Conservation (phyloP, 2,888 invertebrate genomes). For the Patella caerulea region DNA sequence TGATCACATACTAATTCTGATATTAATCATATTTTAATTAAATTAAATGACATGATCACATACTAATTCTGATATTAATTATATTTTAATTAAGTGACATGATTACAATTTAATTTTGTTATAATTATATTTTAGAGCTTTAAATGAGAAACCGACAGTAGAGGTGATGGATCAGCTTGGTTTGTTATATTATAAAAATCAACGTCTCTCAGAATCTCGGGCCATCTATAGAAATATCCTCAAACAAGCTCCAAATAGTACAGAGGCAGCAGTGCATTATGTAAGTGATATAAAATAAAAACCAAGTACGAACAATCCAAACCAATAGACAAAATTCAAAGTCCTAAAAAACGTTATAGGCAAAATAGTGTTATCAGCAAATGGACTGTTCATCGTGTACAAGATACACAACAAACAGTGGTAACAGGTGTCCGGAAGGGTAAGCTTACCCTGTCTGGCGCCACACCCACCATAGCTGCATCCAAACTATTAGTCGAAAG, state of each 20-base stretch:
- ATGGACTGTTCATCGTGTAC: too few relatives aligned
- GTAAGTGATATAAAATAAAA: too few relatives aligned
- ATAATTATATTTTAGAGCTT: constrained; percentile 42
- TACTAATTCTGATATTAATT: not conserved
- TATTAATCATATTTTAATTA: constrained; percentile 1
- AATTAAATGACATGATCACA: too few relatives aligned
- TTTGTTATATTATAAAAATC: constrained; percentile 49
- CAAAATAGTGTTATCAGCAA: too few relatives aligned
- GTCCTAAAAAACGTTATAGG: too few relatives aligned
- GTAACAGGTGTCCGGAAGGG: too few relatives aligned
- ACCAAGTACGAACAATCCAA: too few relatives aligned
- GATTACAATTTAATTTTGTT: not conserved
- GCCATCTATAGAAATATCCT: constrained; percentile 42
- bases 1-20: not conserved
- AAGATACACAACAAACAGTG: too few relatives aligned
- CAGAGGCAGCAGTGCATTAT: constrained; percentile 43
- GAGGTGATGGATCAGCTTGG: constrained; percentile 50
- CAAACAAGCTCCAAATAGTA: constrained; percentile 42
- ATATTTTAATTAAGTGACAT: not conserved
- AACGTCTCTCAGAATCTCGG: constrained; percentile 42
- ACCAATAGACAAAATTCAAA: too few relatives aligned
- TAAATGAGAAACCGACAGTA: constrained; percentile 38
- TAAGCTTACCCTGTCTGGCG: too few relatives aligned
- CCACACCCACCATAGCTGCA: too few relatives aligned
- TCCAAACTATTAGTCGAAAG: too few relatives aligned